Evolutionary conservation across 2,888 invertebrate species (phyloP), one percentile per base, ranked within the genome.

Genomic region (Sinohyriopsis cumingii): DNA sequence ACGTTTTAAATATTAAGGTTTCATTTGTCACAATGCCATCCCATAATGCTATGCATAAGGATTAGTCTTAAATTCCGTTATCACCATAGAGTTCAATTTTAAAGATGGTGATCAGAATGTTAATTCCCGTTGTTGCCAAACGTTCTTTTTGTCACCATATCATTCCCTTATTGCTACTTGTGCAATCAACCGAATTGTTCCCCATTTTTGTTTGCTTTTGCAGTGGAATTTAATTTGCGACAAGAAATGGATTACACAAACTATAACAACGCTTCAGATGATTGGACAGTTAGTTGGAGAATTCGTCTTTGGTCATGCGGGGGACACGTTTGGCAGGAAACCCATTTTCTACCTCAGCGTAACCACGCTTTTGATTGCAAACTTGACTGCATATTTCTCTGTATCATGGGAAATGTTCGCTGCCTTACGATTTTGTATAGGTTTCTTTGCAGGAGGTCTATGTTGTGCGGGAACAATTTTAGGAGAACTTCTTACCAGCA

Each of bases 351-450:
- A 77, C 64, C 45, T 76, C 9, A 65, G 68, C 22, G 55, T 77
- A 4, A 12, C 72, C 19, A 19, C 75, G 5, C 67, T 77, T 12
- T 60, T 71, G 1, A 55, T 74, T n/a, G 57, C 70, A 20, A 78
- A 78, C 60, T 33, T 76, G 6, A 55, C 73, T 6, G 71, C 79
- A 0, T 75, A 69, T 19, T 80, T 83, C 62, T 79, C 82, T 9
- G 68, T 68, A 5, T 71, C 73, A 57, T 83, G 83, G 83, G 68
- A 77, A 63, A 81, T 83, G 79, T 83, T 82, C 64, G 74, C 82
- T 1, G 75, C 59, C 9, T 57, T 83, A 65, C 57, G 81, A 19
- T 81, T 76, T 56, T 54, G 79, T 20, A 78, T 80, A 28, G 83
- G 83, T 5, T 61, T 82, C 22, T 69, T 65, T 15, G 62, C 71